phyloP scores from a whole-genome alignment of 2,888 invertebrate species.

The Patella ulyssiponensis region DNA sequence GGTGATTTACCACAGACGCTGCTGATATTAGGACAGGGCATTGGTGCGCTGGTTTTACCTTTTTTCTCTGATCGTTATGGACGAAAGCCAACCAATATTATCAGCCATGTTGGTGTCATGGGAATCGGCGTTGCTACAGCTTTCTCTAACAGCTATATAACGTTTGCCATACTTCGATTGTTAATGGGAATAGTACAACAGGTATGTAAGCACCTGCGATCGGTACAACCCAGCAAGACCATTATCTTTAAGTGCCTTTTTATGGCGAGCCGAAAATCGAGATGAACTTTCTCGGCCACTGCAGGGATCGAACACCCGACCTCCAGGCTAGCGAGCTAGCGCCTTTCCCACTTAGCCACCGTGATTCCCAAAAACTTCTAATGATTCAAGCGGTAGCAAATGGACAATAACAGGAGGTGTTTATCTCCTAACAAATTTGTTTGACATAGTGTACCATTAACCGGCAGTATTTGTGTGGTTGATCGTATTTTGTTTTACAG shows the following conservation, averaged over 20 bases:
- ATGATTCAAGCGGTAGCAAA: too few species aligned
- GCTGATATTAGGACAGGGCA: conserved; percentile 14
- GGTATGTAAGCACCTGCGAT: not conserved
- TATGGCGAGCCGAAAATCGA: too few species aligned
- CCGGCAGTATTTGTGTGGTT: too few species aligned
- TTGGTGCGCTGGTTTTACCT: conserved; percentile 13
- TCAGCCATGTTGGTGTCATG: conserved; percentile 4
- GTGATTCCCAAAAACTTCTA: too few species aligned
- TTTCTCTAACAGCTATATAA: conserved; percentile 13
- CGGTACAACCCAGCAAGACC: not conserved
- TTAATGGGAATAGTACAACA: conserved; percentile 18
- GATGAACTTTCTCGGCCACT: too few species aligned
- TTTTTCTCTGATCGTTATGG: conserved; percentile 20
- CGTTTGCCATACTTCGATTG: conserved; percentile 9
- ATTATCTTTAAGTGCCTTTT: too few species aligned
- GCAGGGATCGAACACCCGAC: too few species aligned
- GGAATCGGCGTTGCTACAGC: conserved; percentile 7
- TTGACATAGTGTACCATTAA: too few species aligned
- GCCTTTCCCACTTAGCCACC: too few species aligned
- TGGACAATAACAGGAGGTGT: too few species aligned
- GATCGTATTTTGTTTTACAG: not conserved
- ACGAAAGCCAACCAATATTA: conserved; percentile 6
- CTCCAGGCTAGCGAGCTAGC: too few species aligned
- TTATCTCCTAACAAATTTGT: too few species aligned
- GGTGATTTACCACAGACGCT: conserved; percentile 15